Base-by-base conservation (phyloP, 64 coral and sea anemone species). In the Montipora cactus region DNA sequence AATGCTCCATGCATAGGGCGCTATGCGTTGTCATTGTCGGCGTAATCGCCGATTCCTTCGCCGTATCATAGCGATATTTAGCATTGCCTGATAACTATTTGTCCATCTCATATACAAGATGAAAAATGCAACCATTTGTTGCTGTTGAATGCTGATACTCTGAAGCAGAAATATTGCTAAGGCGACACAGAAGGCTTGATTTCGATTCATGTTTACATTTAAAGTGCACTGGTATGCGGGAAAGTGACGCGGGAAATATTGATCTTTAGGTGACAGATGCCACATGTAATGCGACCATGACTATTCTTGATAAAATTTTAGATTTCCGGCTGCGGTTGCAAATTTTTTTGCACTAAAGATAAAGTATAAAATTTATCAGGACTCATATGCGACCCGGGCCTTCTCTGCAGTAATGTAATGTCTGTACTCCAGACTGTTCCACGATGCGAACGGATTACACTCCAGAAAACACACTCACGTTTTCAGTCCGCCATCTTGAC, bases 401-500 rank as follows among this genome's bases (percentile, higher is more conserved):
- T 53, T 9, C 22, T 23, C 22, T 23, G 22, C 22, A 23, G 22
- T 23, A 23, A 23, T 28, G 25, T 28, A 28, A 1, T 28, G 25
- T 28, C 25, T 28, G 25, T 28, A 28, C 25, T 28, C 25, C 25
- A 28, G 51, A 53, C 51, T 53, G 51, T 53, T 53, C 51, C 51
- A 53, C 51, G 9, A 53, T 53, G 51, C 51, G 51, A 53, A 53
- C 51, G 51, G 51, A 53, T 53, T 53, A 53, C 51, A 7, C 51
- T 53, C 51, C 51, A 53, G 51, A 53, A 53, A 23, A 23, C 22
- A 23, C 22, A 23, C 22, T 23, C 22, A 23, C 22, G 22, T 23
- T 45, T 76, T 76, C 23, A 76, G 23, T 78, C 91, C 58, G 57
- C 81, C 91, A 87, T 92, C 22, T 84, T 92, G 57, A 72, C 70